Evolutionary conservation across 2,797 vertebrate species (phyloP), one percentile per base, ranked within the genome.

Genomic region (Setipinna tenuifilis): DNA sequence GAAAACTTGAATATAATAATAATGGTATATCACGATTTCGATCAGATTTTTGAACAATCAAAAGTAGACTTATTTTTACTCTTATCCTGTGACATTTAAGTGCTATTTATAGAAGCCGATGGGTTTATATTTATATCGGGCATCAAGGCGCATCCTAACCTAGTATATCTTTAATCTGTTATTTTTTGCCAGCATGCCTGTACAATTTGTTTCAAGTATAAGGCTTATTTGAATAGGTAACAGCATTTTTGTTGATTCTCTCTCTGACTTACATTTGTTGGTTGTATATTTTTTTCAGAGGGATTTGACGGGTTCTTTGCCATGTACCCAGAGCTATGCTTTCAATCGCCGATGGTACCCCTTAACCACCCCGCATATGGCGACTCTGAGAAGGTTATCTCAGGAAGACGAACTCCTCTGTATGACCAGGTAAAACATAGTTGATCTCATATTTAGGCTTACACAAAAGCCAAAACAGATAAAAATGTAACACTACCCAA

Each of bases 301-400:
- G 97, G 97, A 83, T 97, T 97, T 90, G 91, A 95, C 4, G 88
- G 90, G 57, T 97, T 97, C 93, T 93, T 94, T 4, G 88, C 93
- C 57, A 91, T 92, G 88, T 96, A 93, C 86, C 95, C 96, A 0
- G 95, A 97, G 68, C 92, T 97, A 62, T 97, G 97, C 81, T 92
- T 91, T 4, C 92, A 84, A 84, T 87, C 94, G 19, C 82, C 93
- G 0, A 88, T 83, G 7, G 86, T 90, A 0, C 85, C 81, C 2
- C 90, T 54, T 31, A 87, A 71, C 28, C 61, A 92, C 23, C 48
- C 85, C 19, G 75, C 85, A 9, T 62, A 90, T 35, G 83, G 89
- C 57, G 94, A 92, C 21, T 88, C 91, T n/a, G 92, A 92, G 82
- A 83, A 93, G 0, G 35, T 86, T 9, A 86, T 85, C 80, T 90